Evolutionary conservation across 2,888 invertebrate species (phyloP).

Genomic region (Stenichneumon culpator): DNA sequence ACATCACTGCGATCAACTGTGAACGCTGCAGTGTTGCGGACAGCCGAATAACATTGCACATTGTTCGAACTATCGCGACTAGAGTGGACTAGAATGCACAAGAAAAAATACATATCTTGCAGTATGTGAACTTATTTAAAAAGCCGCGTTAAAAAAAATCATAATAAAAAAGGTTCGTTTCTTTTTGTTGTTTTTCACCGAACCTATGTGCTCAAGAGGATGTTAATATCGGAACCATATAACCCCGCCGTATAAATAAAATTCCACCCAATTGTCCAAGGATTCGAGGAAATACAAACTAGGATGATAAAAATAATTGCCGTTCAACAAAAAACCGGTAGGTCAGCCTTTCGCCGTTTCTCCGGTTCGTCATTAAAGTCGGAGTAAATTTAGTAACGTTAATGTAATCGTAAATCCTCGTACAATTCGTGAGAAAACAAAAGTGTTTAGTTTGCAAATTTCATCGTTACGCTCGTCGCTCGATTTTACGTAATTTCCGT

Average conservation of each 20-base stretch:
- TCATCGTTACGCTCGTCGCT: not conserved
- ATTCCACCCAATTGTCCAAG: not conserved
- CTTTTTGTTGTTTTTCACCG: no score
- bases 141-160: not conserved
- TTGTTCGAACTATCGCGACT: not conserved
- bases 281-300: not conserved
- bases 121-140: not conserved
- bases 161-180: not conserved
- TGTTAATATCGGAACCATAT: not conserved
- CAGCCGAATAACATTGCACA: constrained; percentile 5
- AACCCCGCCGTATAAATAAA: not conserved
- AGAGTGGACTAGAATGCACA: not conserved
- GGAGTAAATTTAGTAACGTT: no score
- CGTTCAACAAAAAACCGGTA: constrained; percentile 14
- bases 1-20: not conserved
- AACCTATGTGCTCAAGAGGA: not conserved
- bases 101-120: not conserved
- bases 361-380: not conserved
- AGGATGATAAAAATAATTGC: not conserved
- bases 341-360: not conserved
- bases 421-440: no score
- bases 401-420: no score
- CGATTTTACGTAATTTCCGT: not conserved
- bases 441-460: not conserved
- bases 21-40: constrained; percentile 9